Evolutionary conservation across 1,140 invertebrate genomes (phyloP).

Genomic region (Phortica variegata): DNA sequence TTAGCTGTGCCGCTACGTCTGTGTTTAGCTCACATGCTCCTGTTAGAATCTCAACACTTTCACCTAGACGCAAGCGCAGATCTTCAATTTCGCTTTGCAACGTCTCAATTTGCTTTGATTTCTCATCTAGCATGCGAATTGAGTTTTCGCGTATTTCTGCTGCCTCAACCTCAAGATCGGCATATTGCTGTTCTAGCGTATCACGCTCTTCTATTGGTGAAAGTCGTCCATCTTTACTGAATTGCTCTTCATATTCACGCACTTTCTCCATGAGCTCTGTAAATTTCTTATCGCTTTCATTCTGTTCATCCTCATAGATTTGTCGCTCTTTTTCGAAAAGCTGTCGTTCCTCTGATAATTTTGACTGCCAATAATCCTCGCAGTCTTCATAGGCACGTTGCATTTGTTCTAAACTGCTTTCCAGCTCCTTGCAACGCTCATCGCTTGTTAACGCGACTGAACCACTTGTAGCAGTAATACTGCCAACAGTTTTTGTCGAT

Average conservation of each 20-base stretch:
- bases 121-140: conserved; percentile 45
- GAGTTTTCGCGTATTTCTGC: conserved; percentile 58
- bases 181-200: conserved; percentile 72
- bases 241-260: conserved; percentile 77
- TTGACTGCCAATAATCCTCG: conserved; percentile 81
- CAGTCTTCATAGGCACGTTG: conserved; percentile 76
- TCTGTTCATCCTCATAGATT: conserved; percentile 73
- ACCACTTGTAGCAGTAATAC: conserved; percentile 17
- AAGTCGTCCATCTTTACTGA: conserved; percentile 63
- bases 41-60: conserved; percentile 49
- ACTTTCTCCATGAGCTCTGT: conserved; percentile 72
- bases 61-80: conserved; percentile 43
- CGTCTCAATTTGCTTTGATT: conserved; percentile 61
- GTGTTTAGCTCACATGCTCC: conserved; percentile 42
- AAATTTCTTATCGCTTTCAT: conserved; percentile 75
- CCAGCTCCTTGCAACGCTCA: conserved; percentile 66
- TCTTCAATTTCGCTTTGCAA: conserved; percentile 60
- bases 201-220: conserved; percentile 76
- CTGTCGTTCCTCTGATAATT: conserved; percentile 75
- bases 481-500: conserved; percentile 52
- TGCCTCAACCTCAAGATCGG: conserved; percentile 71
- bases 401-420: conserved; percentile 71
- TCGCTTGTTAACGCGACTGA: conserved; percentile 37
- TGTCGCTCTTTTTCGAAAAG: conserved; percentile 73
- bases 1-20: conserved; percentile 27